Conservation (phyloP, 2,888 invertebrate species). For the Acleris literana region DNA sequence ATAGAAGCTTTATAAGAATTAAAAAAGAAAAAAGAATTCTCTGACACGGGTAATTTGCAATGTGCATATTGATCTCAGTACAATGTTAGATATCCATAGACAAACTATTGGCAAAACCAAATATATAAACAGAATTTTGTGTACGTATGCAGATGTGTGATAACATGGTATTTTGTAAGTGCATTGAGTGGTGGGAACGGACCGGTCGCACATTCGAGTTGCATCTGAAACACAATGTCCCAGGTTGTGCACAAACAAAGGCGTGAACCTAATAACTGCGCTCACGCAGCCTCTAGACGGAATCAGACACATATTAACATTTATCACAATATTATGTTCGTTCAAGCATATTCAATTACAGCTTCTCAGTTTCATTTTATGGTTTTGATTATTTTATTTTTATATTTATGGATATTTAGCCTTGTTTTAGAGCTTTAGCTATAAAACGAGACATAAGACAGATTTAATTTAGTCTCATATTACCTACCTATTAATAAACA, state of each 20-base stretch:
- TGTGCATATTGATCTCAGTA: background rate
- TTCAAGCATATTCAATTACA: background rate
- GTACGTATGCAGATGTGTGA: slow-evolving; percentile 58
- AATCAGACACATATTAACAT: slow-evolving; percentile 43
- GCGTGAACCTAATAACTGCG: slow-evolving; percentile 64
- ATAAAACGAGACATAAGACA: too few relatives aligned
- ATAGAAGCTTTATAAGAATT: too few relatives aligned
- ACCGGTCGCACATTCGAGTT: slow-evolving; percentile 64
- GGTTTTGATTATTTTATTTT: too few relatives aligned
- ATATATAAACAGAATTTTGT: slow-evolving; percentile 44
- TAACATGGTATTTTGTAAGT: slow-evolving; percentile 64
- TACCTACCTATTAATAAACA: too few relatives aligned
- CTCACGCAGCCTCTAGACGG: slow-evolving; percentile 58
- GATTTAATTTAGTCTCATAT: too few relatives aligned
- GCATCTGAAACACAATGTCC: slow-evolving; percentile 67
- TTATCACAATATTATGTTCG: background rate
- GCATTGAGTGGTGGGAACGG: slow-evolving; percentile 75
- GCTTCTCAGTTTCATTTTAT: background rate
- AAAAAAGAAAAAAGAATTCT: too few relatives aligned
- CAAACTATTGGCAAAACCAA: slow-evolving; percentile 48
- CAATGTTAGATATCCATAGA: slow-evolving; percentile 8
- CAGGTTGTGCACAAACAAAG: slow-evolving; percentile 70
- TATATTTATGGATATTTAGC: too few relatives aligned
- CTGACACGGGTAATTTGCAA: slow-evolving; percentile 1
- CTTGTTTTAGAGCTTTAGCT: too few relatives aligned